These are phyloP conservation scores for Odocoileus virginianus DNA, from an alignment of 2,113 vertebrate genomes.

Conservation along the genomic window DNA sequence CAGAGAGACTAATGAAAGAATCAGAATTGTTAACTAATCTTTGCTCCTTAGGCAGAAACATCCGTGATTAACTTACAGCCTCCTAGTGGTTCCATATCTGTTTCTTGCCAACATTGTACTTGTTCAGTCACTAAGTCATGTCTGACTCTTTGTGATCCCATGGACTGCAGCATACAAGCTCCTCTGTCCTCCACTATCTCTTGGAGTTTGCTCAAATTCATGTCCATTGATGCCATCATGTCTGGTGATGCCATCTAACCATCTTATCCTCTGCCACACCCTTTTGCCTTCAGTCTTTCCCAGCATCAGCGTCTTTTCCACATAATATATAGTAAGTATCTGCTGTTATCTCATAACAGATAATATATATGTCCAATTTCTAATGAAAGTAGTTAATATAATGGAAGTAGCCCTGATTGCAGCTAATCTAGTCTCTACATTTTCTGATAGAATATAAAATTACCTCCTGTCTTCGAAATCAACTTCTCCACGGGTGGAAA, in stretches of 20 bases:
- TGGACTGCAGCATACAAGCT: not conserved
- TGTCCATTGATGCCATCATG: not conserved
- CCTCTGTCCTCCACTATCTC: not conserved
- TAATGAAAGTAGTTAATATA: not conserved
- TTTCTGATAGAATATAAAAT: not conserved
- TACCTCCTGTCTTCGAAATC: not conserved
- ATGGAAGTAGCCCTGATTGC: not conserved
- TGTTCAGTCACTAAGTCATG: not conserved
- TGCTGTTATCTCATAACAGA: not conserved
- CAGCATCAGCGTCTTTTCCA: not conserved
- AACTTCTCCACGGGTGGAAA: not conserved
- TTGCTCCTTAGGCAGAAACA: not conserved
- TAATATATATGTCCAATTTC: not conserved
- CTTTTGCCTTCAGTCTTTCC: not conserved
- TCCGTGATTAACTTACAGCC: not conserved
- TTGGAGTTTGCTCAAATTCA: not conserved
- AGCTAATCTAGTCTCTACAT: not conserved
- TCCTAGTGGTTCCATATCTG: not conserved
- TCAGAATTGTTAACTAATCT: not conserved
- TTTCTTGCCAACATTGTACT: not conserved
- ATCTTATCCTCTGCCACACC: not conserved
- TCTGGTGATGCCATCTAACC: not conserved
- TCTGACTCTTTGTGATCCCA: not conserved
- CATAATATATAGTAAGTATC: not conserved
- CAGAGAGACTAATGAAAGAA: not conserved